Evolutionary conservation across 30 jellyfish, hydroid and myxozoan species (phyloP), one percentile per base, ranked within the genome.

Genomic region (Pseudorhiza aurosa): DNA sequence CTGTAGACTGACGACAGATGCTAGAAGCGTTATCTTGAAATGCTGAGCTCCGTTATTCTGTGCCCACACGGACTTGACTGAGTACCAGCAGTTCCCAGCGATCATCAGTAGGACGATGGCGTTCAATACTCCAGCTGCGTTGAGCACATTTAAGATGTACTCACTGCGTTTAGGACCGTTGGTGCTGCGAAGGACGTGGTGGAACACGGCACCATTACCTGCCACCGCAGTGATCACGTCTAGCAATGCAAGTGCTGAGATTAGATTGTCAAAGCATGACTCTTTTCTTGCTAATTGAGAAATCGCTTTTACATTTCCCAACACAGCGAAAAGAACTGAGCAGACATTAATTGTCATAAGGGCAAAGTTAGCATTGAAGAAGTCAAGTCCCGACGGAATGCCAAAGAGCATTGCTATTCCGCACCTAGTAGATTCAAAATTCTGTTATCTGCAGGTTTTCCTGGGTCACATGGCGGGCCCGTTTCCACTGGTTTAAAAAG

Each of bases 121-220:
- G 26, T 28, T 68, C 2, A 15, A 6, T 26, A 44, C 24, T 37
- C 68, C 82, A 1, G 24, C 39, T 9, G 58, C 3, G 14, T 27
- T 40, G 9, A 68, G 47, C 18, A 68, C 2, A 24, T 15, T 15
- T 5, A 37, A 2, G 19, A 30, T 15, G 7, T 1, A 1, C 27
- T 60, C 75, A 60, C 21, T 30, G 4, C 27, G 25, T 24, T 37
- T 28, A 19, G n/a, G 30, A 1, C 4, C 53, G 10, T 60, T 14
- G 30, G 9, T 55, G 0, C 44, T 46, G 19, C 44, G 82, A 9
- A 43, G 0, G 10, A 31, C 67, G 35, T 29, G 9, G 68, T 43
- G 26, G 2, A 44, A 17, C 19, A 68, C 11, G 24, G n/a, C 35
- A 29, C 47, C 82, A 68, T 68, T 26, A 1, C 82, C 82, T 25